These are phyloP conservation scores for Acanthosepion esculentum DNA, from an alignment of 2,888 invertebrate genomes.

Conservation along the genomic window DNA sequence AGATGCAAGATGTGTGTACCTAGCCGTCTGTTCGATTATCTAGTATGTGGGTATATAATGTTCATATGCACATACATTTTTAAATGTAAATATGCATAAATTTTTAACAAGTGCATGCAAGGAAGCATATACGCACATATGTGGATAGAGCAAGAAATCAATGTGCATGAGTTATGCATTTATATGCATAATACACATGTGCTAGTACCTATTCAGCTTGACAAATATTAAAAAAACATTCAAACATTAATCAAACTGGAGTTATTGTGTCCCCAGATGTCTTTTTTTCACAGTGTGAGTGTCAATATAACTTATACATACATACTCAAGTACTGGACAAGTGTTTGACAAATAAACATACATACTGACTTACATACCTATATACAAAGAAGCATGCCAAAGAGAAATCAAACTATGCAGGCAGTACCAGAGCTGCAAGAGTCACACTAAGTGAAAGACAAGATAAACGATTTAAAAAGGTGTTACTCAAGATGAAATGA, in stretches of 20 bases:
- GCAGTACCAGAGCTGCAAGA: slow-evolving; percentile 6
- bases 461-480: not conserved
- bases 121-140: not conserved
- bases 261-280: not conserved
- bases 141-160: not conserved
- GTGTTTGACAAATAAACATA: not conserved
- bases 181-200: not conserved
- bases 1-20: slow-evolving; percentile 17
- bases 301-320: slow-evolving; percentile 36
- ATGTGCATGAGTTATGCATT: not conserved
- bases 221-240: slow-evolving; percentile 2
- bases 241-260: not conserved
- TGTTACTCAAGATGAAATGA: not conserved
- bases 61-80: not conserved
- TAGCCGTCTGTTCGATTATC: slow-evolving; percentile 25
- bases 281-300: not conserved
- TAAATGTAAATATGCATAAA: slow-evolving; percentile 8
- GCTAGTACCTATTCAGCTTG: slow-evolving; percentile 33
- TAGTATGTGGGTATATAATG: not conserved
- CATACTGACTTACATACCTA: not conserved
- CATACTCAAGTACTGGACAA: not conserved
- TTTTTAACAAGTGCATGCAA: slow-evolving; percentile 4
- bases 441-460: slow-evolving; percentile 12
- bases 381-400: slow-evolving; percentile 33
- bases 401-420: slow-evolving; percentile 9